Conservation (phyloP, 2,797 vertebrate genomes). For the Thunnus albacares region DNA sequence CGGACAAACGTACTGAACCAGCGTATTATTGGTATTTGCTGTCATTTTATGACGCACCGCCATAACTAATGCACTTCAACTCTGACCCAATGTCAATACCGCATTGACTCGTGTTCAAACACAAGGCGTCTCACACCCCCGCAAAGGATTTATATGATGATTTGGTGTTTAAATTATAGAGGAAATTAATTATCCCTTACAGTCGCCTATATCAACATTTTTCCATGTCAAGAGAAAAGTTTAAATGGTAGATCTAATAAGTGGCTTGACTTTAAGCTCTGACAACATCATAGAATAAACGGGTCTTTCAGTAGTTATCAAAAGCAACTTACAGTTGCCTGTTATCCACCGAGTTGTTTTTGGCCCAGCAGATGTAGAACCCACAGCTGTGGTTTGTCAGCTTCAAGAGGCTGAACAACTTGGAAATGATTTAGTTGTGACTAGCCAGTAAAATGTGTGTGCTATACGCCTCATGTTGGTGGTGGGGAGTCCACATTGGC, state of each 20-base stretch:
- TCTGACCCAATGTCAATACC: constrained; percentile 83
- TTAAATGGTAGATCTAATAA: constrained; percentile 69
- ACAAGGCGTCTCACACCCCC: constrained; percentile 48
- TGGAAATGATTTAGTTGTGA: constrained; percentile 77
- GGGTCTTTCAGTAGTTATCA: constrained; percentile 75
- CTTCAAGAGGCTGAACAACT: constrained; percentile 71
- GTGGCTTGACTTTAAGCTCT: constrained; percentile 45
- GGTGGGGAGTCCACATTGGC: constrained; percentile 57
- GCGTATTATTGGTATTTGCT: constrained; percentile 62
- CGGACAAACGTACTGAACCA: constrained; percentile 49
- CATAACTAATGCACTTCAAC: constrained; percentile 78
- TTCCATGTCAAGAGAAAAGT: constrained; percentile 74
- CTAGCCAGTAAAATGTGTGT: constrained; percentile 65
- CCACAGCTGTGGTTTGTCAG: constrained; percentile 76
- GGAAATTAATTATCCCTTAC: constrained; percentile 73
- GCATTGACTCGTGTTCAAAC: constrained; percentile 71
- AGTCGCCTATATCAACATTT: constrained; percentile 75
- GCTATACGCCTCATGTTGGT: constrained; percentile 53
- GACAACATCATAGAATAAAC: constrained; percentile 70
- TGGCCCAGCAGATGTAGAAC: constrained; percentile 62
- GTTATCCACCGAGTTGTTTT: constrained; percentile 78
- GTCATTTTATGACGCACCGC: constrained; percentile 77
- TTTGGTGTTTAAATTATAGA: constrained; percentile 66
- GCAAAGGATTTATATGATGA: constrained; percentile 53
- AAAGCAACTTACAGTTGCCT: constrained; percentile 74